These are phyloP conservation scores for Neodontobutis hainanensis DNA, from an alignment of 2,113 vertebrate genomes.

Conservation along the genomic window DNA sequence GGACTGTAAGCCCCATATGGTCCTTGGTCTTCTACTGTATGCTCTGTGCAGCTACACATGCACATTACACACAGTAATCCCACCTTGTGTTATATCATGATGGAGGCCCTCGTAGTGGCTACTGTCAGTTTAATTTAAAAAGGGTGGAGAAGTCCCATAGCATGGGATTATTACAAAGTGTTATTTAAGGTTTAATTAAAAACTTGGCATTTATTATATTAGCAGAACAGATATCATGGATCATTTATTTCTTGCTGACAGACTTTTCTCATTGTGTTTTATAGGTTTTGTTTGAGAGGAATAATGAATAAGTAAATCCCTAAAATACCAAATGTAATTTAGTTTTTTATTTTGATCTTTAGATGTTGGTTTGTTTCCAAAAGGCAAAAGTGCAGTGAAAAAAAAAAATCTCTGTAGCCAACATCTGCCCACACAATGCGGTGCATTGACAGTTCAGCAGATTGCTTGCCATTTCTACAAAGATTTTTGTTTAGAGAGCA, in stretches of 20 bases:
- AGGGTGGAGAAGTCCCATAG: no score
- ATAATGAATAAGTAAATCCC: no score
- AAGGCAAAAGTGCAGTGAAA: background rate
- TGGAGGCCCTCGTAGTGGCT: background rate
- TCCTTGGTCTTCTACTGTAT: constrained; percentile 45
- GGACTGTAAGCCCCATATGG: constrained; percentile 72
- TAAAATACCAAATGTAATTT: constrained; percentile 10
- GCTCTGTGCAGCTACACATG: constrained; percentile 29
- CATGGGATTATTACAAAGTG: no score
- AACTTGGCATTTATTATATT: background rate
- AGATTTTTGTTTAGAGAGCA: constrained; percentile 4
- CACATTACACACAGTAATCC: constrained; percentile 35
- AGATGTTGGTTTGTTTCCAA: constrained; percentile 16
- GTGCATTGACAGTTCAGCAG: background rate
- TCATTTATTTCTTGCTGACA: background rate
- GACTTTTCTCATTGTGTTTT: background rate
- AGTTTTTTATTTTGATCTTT: constrained; percentile 4
- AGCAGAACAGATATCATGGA: background rate
- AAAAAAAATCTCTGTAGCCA: constrained; percentile 1
- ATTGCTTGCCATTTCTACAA: constrained; percentile 15
- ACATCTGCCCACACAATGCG: constrained; percentile 22
- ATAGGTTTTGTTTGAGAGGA: constrained; percentile 18
- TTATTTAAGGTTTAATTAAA: background rate
- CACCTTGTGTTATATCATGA: constrained; percentile 11
- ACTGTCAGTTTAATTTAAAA: background rate